Evolutionary conservation across 2,113 vertebrate genomes (phyloP), one percentile per base, ranked within the genome.

Genomic region (Alligator sinensis): DNA sequence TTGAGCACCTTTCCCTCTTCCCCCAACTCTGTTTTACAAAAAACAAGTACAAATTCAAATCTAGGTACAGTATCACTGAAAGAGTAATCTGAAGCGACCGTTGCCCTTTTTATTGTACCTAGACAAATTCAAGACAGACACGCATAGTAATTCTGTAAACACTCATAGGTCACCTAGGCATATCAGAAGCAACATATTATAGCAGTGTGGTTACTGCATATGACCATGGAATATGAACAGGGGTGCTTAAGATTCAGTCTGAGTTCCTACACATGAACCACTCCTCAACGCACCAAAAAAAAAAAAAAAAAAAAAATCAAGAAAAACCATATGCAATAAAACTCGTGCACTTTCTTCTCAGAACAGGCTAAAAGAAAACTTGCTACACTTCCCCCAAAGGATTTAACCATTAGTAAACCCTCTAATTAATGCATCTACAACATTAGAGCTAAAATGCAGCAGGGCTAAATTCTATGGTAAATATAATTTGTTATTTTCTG

Each of bases 401-500:
- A 13, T 59, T 15, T 7, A 10, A 80, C 2, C 27, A 21, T 82
- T 10, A 88, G 75, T 60, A 47, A 80, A 60, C 24, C 21, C 1
- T 21, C 24, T 83, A 88, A 66, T 88, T 34, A 86, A 84, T 80
- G 55, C 22, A 77, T 6, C 38, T n/a, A 87, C 12, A 85, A 79
- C 86, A 86, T 79, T 21, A 84, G 79, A 2, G 60, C 91, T 94
- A 55, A 2, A 15, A 59, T 86, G 83, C 76, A 90, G 80, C 9
- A 59, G 62, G 77, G 94, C 84, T 79, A 92, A 55, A 66, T 25
- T 75, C 79, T 81, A 14, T 76, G n/a, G 54, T 62, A 81, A 92
- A 80, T 92, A 77, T 6, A 77, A 82, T 22, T 60, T 59, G 83
- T 92, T 94, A 91, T 76, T 82, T 75, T 82, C n/a, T 3, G 86